Conservation (phyloP, 1,140 invertebrate species). For the Berghia stephanieae region DNA sequence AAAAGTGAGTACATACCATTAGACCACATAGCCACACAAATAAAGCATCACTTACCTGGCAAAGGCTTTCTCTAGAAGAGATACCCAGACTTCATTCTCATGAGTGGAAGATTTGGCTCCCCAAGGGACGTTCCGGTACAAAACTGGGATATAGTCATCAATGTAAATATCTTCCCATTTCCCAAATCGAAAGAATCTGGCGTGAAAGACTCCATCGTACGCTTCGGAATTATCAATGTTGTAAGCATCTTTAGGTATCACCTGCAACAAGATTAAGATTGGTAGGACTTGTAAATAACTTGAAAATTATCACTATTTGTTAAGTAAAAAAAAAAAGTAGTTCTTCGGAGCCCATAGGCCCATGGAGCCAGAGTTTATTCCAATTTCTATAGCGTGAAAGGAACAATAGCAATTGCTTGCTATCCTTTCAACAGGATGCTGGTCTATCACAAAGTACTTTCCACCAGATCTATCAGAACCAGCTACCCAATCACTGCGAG, state of each 20-base stretch:
- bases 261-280: constrained; percentile 43
- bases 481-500: too few relatives aligned
- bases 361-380: too few relatives aligned
- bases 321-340: too few relatives aligned
- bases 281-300: neutral
- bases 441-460: too few relatives aligned
- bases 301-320: too few relatives aligned
- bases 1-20: too few relatives aligned
- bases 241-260: constrained; percentile 62
- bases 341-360: too few relatives aligned
- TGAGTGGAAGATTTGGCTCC: constrained; percentile 61
- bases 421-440: too few relatives aligned
- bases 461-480: too few relatives aligned
- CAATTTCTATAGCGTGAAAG: too few relatives aligned
- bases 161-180: constrained; percentile 80
- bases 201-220: constrained; percentile 71
- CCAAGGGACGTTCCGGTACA: constrained; percentile 68
- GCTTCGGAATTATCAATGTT: constrained; percentile 41
- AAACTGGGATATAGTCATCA: constrained; percentile 79
- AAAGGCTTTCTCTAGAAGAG: constrained; percentile 82
- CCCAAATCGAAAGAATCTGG: constrained; percentile 81
- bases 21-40: too few relatives aligned
- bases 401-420: too few relatives aligned
- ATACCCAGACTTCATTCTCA: constrained; percentile 68
- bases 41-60: constrained; percentile 75